Evolutionary conservation across 2,888 invertebrate species (phyloP).

Genomic region (Junonia oenone): DNA sequence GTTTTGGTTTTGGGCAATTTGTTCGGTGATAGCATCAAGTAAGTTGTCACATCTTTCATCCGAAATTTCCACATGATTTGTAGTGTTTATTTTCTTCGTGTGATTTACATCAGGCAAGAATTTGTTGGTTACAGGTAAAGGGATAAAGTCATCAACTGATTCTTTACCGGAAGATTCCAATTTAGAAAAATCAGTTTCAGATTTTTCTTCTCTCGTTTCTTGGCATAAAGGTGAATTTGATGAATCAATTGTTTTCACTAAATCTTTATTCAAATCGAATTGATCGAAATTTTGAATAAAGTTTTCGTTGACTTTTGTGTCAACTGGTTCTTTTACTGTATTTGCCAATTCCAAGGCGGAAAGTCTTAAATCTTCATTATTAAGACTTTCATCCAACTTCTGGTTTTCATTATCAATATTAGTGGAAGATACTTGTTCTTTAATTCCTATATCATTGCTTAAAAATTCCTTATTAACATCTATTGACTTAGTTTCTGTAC

Average conservation of each 20-base stretch:
- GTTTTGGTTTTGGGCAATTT: not conserved
- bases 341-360: not conserved
- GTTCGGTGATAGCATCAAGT: not conserved
- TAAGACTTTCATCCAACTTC: not conserved
- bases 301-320: no score
- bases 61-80: not conserved
- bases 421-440: conserved; percentile 24
- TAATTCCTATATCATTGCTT: conserved; percentile 37
- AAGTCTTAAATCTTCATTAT: not conserved
- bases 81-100: not conserved
- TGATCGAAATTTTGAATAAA: not conserved
- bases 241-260: not conserved
- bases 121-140: not conserved
- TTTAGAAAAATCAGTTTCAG: not conserved
- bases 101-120: not conserved
- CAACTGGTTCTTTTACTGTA: not conserved
- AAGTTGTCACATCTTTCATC: not conserved
- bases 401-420: conserved; percentile 9
- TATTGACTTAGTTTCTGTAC: conserved; percentile 69
- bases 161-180: not conserved
- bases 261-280: not conserved
- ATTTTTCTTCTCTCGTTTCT: not conserved
- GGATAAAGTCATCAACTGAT: not conserved
- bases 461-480: conserved; percentile 40
- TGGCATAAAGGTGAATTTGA: not conserved